Conservation (phyloP, 2,113 vertebrate species). For the Archilochus colubris region DNA sequence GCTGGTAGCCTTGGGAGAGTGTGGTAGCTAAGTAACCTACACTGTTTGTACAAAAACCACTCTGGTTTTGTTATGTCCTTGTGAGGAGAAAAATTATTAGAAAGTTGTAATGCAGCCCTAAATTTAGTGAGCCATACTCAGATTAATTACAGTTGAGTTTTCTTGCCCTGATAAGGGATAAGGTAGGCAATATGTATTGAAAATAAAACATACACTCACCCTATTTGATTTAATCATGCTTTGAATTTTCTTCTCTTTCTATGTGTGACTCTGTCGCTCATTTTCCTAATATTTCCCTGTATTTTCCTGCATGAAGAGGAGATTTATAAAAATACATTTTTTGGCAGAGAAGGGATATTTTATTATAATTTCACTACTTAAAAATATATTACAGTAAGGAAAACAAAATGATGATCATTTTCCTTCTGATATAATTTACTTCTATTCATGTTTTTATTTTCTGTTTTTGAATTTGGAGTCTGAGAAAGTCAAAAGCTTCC, state of each 20-base stretch:
- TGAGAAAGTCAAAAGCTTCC: neutral
- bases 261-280: neutral
- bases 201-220: neutral
- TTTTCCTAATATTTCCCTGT: neutral
- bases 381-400: neutral
- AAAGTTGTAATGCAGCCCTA: neutral
- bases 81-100: neutral
- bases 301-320: neutral
- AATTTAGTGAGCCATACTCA: neutral
- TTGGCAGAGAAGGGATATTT: neutral
- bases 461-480: neutral
- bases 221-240: neutral
- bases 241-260: neutral
- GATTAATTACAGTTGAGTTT: neutral
- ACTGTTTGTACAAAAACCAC: neutral
- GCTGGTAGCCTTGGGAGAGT: neutral
- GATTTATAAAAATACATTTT: neutral
- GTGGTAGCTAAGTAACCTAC: fast-evolving
- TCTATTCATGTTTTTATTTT: neutral
- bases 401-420: neutral
- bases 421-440: neutral
- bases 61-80: neutral
- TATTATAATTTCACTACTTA: neutral
- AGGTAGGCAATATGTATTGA: neutral
- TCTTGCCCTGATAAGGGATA: neutral